phyloP scores from a whole-genome alignment of 2,797 vertebrate genomes.

The Nannoperca australis region DNA sequence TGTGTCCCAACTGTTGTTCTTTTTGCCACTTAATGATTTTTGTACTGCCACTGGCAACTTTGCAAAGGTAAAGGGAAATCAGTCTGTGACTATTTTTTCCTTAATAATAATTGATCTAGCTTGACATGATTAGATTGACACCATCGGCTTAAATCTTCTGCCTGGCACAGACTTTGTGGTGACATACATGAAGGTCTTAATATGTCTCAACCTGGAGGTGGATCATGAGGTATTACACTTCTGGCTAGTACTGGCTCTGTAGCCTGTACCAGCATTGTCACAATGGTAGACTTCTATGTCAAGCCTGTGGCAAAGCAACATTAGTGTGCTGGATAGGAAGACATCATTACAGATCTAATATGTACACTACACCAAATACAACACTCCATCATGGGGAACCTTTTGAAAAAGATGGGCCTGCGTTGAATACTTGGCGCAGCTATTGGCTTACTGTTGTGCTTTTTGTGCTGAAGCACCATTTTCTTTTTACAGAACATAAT shows the following conservation, averaged over 20 bases:
- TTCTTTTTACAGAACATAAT: background rate
- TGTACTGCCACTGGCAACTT: slow-evolving; percentile 37
- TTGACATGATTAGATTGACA: slow-evolving; percentile 55
- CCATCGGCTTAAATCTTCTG: background rate
- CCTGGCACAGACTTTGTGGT: slow-evolving; percentile 30
- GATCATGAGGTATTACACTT: slow-evolving; percentile 14
- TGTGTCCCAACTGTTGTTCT: slow-evolving; percentile 24
- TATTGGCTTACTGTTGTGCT: slow-evolving; percentile 7
- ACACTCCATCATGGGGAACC: background rate
- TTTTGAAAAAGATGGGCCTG: slow-evolving; percentile 14
- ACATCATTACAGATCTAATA: slow-evolving; percentile 15
- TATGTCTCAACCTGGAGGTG: slow-evolving; percentile 38
- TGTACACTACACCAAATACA: slow-evolving; percentile 2
- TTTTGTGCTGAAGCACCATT: slow-evolving; percentile 27
- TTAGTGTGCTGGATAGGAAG: background rate
- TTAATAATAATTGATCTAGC: slow-evolving; percentile 40
- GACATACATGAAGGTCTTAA: slow-evolving; percentile 43
- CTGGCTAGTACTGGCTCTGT: background rate
- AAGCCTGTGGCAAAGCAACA: slow-evolving; percentile 11
- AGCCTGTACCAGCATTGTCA: slow-evolving; percentile 8
- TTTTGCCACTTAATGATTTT: slow-evolving; percentile 42
- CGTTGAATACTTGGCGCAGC: background rate
- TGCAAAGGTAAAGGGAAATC: slow-evolving; percentile 43
- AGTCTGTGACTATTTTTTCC: slow-evolving; percentile 29
- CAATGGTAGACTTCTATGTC: slow-evolving; percentile 4